Percentiles rank a stretch among this genome's conserved stretches.
Evolutionary conservation across 2,888 invertebrate genomes (phyloP).

Genomic region (Proisotoma minuta): DNA sequence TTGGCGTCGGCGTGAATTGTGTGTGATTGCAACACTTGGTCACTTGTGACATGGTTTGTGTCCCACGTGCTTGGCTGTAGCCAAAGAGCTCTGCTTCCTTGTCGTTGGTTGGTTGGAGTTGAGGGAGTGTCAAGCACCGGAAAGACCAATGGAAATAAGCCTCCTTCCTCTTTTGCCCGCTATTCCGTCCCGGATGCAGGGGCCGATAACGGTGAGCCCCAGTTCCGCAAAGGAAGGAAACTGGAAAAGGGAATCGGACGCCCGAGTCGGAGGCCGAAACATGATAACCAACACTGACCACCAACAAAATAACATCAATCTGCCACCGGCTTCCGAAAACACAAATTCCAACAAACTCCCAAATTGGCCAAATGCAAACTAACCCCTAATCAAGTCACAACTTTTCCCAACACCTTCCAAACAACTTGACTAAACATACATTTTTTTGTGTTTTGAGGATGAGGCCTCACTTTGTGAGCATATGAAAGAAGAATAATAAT

Average conservation of each 20-base stretch:
- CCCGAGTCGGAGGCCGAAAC: slow-evolving; percentile 47
- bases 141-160: slow-evolving; percentile 48
- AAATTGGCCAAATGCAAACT: background rate
- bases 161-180: slow-evolving; percentile 45
- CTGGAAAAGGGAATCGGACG: slow-evolving; percentile 48
- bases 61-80: too few relatives aligned
- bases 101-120: slow-evolving; percentile 42
- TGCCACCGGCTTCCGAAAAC: too few relatives aligned
- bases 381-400: slow-evolving; percentile 27
- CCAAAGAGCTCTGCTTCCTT: too few relatives aligned
- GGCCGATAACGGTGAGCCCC: slow-evolving; percentile 48
- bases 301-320: slow-evolving; percentile 42
- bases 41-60: too few relatives aligned
- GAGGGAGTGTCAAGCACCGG: slow-evolving; percentile 48
- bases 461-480: too few relatives aligned
- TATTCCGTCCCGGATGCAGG: slow-evolving; percentile 43
- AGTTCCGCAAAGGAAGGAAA: slow-evolving; percentile 48
- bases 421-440: slow-evolving; percentile 20
- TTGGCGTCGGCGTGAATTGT: too few relatives aligned
- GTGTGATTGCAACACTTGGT: too few relatives aligned
- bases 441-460: too few relatives aligned
- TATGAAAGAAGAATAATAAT: too few relatives aligned
- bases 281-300: slow-evolving; percentile 47
- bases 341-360: background rate
- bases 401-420: slow-evolving; percentile 38